These are phyloP conservation scores for Homarus americanus DNA, from an alignment of 1,140 invertebrate species.

Conservation along the genomic window DNA sequence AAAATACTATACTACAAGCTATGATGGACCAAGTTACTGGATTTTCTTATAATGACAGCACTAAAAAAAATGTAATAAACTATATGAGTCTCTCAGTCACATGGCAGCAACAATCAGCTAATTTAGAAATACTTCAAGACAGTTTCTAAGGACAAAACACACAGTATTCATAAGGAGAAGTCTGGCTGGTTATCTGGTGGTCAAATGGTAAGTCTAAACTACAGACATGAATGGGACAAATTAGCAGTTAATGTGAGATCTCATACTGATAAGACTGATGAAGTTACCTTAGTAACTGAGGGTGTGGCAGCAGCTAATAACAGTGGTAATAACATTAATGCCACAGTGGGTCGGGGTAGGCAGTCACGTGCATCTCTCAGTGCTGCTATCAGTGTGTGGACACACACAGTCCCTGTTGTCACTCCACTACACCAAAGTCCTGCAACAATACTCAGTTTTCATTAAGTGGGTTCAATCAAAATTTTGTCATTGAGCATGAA, in stretches of 20 bases:
- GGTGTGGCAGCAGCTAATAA: conserved; percentile 23
- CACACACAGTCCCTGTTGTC: conserved; percentile 43
- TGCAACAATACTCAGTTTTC: neutral
- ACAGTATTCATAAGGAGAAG: neutral
- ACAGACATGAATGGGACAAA: neutral
- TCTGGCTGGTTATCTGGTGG: neutral
- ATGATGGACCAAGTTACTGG: neutral
- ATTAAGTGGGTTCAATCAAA: too few relatives aligned
- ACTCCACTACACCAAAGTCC: conserved; percentile 61
- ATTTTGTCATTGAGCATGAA: too few relatives aligned
- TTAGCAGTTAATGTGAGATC: neutral
- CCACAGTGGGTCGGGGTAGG: conserved; percentile 23
- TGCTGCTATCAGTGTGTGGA: conserved; percentile 47
- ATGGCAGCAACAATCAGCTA: neutral
- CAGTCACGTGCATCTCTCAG: conserved; percentile 56
- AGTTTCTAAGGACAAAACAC: neutral
- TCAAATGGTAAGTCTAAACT: neutral
- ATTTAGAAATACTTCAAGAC: neutral
- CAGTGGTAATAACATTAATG: conserved; percentile 34
- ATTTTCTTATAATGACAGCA: neutral
- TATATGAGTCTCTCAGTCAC: neutral
- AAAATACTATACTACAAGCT: neutral
- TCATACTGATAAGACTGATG: neutral
- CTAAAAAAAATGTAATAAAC: neutral
- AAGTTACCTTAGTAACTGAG: conserved; percentile 34